Conservation (phyloP, 1,140 invertebrate genomes). For the Bicyclus anynana region DNA sequence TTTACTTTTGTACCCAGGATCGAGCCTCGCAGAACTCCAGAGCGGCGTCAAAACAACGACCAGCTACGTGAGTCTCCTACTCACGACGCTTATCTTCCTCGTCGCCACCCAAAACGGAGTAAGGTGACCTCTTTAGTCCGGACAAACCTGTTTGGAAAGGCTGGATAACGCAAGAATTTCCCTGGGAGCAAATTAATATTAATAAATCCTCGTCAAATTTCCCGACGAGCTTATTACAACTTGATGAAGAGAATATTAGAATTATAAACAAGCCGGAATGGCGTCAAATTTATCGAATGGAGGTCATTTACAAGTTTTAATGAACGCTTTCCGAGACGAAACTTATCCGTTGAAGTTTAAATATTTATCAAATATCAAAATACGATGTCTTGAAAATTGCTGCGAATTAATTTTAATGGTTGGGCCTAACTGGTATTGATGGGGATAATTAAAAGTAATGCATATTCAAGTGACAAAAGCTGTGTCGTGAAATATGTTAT, state of each 20-base stretch:
- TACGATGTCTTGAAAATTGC: neutral
- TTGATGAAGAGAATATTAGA: constrained; percentile 18
- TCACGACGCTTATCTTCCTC: constrained; percentile 43
- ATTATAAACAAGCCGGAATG: constrained; percentile 13
- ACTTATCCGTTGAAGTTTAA: constrained; percentile 1
- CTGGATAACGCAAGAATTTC: constrained; percentile 45
- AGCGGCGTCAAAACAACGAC: constrained; percentile 64
- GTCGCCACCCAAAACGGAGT: constrained; percentile 35
- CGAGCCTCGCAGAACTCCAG: constrained; percentile 60
- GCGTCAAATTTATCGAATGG: constrained; percentile 12
- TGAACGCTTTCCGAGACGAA: constrained; percentile 5
- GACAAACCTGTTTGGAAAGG: constrained; percentile 25
- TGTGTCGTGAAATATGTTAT: neutral
- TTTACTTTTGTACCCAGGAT: constrained; percentile 41
- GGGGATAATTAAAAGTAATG: neutral
- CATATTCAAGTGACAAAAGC: neutral
- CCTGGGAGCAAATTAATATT: constrained; percentile 42
- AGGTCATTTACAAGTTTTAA: constrained; percentile 12
- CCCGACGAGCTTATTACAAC: constrained; percentile 13
- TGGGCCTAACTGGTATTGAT: neutral
- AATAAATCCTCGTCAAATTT: constrained; percentile 25
- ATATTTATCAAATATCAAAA: constrained; percentile 9
- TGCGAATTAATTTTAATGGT: neutral
- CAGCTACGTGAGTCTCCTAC: constrained; percentile 50
- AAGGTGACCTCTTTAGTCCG: constrained; percentile 61